These are phyloP conservation scores for Calonectris borealis DNA, from an alignment of 2,113 vertebrate species.

Conservation along the genomic window DNA sequence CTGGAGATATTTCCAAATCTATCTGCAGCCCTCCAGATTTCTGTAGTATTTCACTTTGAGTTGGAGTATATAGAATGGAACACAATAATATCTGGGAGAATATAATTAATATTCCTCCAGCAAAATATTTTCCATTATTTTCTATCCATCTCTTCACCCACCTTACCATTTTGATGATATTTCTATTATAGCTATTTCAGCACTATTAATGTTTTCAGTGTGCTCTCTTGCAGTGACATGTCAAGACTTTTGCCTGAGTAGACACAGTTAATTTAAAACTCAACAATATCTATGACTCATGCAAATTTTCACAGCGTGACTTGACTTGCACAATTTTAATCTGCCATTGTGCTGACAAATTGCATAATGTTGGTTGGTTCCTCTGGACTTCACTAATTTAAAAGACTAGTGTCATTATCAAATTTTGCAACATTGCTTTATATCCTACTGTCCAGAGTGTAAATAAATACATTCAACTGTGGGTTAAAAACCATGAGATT, in stretches of 20 bases:
- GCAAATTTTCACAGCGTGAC: neutral
- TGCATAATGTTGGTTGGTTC: neutral
- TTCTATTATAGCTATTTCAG: neutral
- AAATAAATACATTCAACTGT: neutral
- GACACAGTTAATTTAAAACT: slow-evolving; percentile 3
- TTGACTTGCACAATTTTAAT: neutral
- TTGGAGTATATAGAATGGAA: neutral
- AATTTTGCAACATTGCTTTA: neutral
- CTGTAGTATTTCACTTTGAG: neutral
- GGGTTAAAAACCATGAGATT: neutral
- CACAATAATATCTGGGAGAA: neutral
- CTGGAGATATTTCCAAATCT: neutral
- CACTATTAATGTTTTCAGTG: neutral
- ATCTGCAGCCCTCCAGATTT: neutral
- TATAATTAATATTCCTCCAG: neutral
- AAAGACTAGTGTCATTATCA: neutral
- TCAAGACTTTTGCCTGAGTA: slow-evolving; percentile 10
- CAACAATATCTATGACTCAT: neutral
- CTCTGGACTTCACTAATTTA: neutral
- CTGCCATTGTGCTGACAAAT: neutral
- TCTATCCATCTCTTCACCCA: neutral
- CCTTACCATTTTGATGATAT: neutral
- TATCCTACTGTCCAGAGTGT: neutral
- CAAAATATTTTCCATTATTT: slow-evolving; percentile 4
- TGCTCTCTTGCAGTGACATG: neutral